These are phyloP conservation scores for Muntiacus reevesi DNA, from an alignment of 2,113 vertebrate species.

Conservation along the genomic window DNA sequence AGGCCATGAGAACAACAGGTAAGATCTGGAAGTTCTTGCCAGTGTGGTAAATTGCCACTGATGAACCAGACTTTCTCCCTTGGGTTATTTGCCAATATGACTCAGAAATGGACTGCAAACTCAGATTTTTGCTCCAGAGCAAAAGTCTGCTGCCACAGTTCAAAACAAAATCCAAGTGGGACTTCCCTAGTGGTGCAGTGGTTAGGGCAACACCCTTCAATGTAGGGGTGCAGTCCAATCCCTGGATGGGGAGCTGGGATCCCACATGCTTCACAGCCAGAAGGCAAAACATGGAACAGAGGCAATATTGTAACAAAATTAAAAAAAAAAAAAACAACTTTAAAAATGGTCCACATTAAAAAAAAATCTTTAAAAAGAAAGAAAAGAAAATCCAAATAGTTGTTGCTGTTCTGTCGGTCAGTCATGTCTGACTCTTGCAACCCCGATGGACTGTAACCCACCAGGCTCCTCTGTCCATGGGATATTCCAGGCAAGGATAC, in stretches of 20 bases:
- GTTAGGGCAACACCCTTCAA: not conserved
- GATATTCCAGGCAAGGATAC: not conserved
- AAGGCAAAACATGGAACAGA: not conserved
- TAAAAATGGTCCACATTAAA: not conserved
- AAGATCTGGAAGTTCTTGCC: not conserved
- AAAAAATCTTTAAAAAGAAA: not conserved
- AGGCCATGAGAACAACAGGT: not conserved
- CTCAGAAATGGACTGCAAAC: not conserved
- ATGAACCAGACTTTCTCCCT: not conserved
- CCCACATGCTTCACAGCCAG: not conserved
- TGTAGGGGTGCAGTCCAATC: not conserved
- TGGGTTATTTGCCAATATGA: not conserved
- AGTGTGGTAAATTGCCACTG: not conserved
- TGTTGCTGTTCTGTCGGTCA: not conserved
- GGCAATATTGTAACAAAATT: not conserved
- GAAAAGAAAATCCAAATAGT: not conserved
- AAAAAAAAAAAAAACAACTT: not conserved
- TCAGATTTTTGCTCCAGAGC: not conserved
- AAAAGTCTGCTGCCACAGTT: not conserved
- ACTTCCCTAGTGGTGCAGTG: not conserved
- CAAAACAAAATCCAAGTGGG: not conserved
- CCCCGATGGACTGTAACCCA: rapidly evolving
- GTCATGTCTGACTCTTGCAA: not conserved
- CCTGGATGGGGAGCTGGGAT: not conserved
- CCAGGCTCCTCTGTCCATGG: not conserved